Conservation (phyloP, 2,797 vertebrate genomes). For the Atherinosoma microstoma region DNA sequence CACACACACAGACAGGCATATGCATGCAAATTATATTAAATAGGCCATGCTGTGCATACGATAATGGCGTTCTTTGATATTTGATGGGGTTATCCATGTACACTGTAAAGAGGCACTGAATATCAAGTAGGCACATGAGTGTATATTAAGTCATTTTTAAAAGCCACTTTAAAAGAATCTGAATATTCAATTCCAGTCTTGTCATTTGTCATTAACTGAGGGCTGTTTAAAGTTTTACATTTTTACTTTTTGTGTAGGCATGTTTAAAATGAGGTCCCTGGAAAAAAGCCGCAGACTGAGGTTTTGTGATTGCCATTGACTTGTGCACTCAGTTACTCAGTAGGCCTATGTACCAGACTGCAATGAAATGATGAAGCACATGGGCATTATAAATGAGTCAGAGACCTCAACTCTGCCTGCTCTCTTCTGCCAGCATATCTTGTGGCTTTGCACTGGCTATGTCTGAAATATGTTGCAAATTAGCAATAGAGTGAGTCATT, state of each 20-base stretch:
- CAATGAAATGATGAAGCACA: slow-evolving; percentile 35
- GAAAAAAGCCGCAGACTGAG: slow-evolving; percentile 22
- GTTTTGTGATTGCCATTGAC: slow-evolving; percentile 5
- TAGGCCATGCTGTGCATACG: neutral
- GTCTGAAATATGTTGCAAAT: neutral
- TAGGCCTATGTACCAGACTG: slow-evolving; percentile 28
- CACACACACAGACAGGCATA: slow-evolving; percentile 17
- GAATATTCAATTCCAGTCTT: neutral
- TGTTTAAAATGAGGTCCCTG: slow-evolving; percentile 12
- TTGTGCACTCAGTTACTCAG: slow-evolving; percentile 1
- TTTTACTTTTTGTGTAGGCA: neutral
- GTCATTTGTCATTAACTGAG: neutral
- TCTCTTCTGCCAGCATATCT: slow-evolving; percentile 15
- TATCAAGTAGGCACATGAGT: neutral
- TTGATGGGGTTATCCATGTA: slow-evolving; percentile 1
- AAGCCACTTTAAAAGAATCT: neutral
- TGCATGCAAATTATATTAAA: slow-evolving; percentile 14
- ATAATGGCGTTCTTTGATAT: slow-evolving; percentile 21
- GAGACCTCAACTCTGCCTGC: slow-evolving; percentile 15
- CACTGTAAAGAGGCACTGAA: neutral
- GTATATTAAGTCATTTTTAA: neutral
- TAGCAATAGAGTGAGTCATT: neutral
- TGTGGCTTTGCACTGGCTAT: slow-evolving; percentile 19
- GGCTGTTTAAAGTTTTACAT: neutral
- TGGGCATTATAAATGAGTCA: slow-evolving; percentile 39